phyloP scores from a whole-genome alignment of 1,140 invertebrate species.

The Drosophila carrolli region DNA sequence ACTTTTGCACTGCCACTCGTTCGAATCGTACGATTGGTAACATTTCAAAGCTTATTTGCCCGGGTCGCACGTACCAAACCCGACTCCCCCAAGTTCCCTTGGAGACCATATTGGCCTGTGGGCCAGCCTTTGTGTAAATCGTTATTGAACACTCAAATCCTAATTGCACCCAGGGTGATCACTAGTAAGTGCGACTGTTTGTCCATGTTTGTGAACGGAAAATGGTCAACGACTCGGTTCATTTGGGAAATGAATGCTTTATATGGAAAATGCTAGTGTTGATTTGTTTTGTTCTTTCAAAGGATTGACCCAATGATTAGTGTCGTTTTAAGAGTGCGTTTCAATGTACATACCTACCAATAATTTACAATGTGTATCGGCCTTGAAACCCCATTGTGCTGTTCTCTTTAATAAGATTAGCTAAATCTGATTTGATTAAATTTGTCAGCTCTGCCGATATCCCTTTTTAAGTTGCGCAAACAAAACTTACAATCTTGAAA shows the following conservation, averaged over 20 bases:
- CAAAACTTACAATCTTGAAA: slow-evolving; percentile 15
- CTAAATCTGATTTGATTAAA: slow-evolving; percentile 3
- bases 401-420: background rate
- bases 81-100: background rate
- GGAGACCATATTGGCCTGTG: slow-evolving; percentile 19
- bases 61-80: slow-evolving; percentile 26
- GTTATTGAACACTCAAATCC: slow-evolving; percentile 78
- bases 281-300: slow-evolving; percentile 61
- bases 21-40: slow-evolving; percentile 51
- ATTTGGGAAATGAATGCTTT: slow-evolving; percentile 25
- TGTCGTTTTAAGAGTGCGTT: slow-evolving; percentile 17
- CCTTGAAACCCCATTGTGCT: background rate
- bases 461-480: background rate
- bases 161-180: slow-evolving; percentile 73
- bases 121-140: slow-evolving; percentile 63
- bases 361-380: background rate
- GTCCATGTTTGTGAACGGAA: slow-evolving; percentile 46
- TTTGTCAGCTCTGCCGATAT: slow-evolving; percentile 4
- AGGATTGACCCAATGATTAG: slow-evolving; percentile 34
- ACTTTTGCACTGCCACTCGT: slow-evolving; percentile 41
- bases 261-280: slow-evolving; percentile 29
- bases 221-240: slow-evolving; percentile 48
- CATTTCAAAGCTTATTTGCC: slow-evolving; percentile 74
- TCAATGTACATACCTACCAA: background rate
- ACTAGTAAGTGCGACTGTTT: slow-evolving; percentile 51